Conservation (phyloP, 2,797 vertebrate genomes). For the Todus mexicanus region DNA sequence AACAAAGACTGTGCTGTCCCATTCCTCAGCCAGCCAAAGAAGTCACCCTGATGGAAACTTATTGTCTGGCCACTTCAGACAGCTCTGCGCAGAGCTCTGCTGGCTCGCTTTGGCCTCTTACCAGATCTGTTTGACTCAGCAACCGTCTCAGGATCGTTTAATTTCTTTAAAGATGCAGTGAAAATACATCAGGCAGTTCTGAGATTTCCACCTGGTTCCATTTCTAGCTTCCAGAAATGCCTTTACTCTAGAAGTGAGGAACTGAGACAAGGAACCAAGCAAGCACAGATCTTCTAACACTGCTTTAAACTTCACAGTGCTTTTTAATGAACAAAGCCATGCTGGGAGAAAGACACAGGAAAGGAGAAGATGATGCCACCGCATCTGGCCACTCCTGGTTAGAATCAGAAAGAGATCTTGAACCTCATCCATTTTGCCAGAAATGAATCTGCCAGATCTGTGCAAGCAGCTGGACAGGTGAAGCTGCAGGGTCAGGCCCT, state of each 20-base stretch:
- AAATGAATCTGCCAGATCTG: background rate
- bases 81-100: background rate
- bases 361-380: background rate
- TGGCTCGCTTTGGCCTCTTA: background rate
- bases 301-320: background rate
- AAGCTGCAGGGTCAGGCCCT: background rate
- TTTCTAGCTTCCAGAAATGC: background rate
- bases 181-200: background rate
- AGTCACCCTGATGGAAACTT: background rate
- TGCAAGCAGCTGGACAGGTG: background rate
- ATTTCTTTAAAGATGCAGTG: background rate
- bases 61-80: background rate
- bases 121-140: background rate
- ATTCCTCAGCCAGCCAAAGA: accelerated
- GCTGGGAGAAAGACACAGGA: background rate
- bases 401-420: background rate
- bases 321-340: background rate
- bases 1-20: background rate
- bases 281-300: background rate
- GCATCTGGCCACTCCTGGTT: background rate
- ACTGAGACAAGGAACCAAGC: background rate
- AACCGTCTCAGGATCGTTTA: background rate
- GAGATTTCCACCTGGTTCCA: background rate
- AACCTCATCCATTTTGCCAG: background rate
- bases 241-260: background rate